These are phyloP conservation scores for Galerucella nymphaeae DNA, from an alignment of 2,888 invertebrate species.

Conservation along the genomic window DNA sequence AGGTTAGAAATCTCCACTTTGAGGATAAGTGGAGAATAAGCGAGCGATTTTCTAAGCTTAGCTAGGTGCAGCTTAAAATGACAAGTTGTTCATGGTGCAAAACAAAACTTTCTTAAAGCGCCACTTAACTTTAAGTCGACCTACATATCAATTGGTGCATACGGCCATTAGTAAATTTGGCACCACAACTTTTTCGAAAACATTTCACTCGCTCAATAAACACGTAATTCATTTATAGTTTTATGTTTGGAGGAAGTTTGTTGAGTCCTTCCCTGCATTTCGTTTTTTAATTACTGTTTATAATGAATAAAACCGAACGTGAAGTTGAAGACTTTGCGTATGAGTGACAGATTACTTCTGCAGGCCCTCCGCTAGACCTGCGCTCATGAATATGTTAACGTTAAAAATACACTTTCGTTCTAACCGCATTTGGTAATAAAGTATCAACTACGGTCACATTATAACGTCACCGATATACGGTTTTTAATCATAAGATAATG, in stretches of 20 bases:
- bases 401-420: conserved; percentile 21
- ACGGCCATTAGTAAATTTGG: no score
- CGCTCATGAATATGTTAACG: conserved; percentile 40
- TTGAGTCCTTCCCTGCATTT: conserved; percentile 40
- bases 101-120: no score
- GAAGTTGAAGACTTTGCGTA: conserved; percentile 63
- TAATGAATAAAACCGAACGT: conserved; percentile 63
- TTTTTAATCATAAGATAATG: conserved; percentile 3
- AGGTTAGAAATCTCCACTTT: no score
- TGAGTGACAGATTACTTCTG: conserved; percentile 63
- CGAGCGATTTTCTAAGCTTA: no score
- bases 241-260: background rate
- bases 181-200: no score
- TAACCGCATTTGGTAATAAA: background rate
- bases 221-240: background rate
- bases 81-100: no score
- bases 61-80: no score
- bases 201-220: no score
- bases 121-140: no score
- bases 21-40: no score
- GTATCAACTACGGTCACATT: background rate
- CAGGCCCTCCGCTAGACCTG: conserved; percentile 31
- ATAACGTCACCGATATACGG: conserved; percentile 9
- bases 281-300: conserved; percentile 60
- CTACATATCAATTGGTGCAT: no score